phyloP scores from a whole-genome alignment of 2,113 vertebrate species.

The Hemiscyllium ocellatum region DNA sequence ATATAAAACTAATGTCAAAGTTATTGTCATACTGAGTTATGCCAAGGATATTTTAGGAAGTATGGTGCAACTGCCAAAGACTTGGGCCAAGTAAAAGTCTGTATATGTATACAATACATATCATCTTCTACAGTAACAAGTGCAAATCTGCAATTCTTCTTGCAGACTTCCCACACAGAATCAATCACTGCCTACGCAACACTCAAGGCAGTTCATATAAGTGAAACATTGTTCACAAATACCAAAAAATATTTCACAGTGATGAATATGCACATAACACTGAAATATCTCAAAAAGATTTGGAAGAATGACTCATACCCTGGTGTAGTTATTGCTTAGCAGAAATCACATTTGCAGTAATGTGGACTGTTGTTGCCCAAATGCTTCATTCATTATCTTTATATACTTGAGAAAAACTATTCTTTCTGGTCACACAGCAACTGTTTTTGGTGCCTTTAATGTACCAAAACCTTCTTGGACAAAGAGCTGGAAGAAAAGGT shows the following conservation, averaged over 20 bases:
- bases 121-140: not conserved
- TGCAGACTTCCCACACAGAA: not conserved
- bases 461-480: not conserved
- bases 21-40: not conserved
- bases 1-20: not conserved
- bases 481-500: not conserved
- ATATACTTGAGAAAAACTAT: not conserved
- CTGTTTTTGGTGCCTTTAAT: not conserved
- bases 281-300: not conserved
- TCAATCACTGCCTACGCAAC: not conserved
- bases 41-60: conserved; percentile 3
- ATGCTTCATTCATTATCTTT: not conserved
- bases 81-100: not conserved
- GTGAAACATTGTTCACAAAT: not conserved
- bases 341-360: not conserved
- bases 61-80: not conserved
- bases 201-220: not conserved
- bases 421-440: not conserved
- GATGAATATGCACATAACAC: not conserved
- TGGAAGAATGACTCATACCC: not conserved
- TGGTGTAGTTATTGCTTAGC: not conserved
- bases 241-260: not conserved
- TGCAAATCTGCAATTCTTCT: not conserved
- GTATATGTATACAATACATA: not conserved
- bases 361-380: not conserved